A percentile compares a stretch with the other conserved stretches of the same genome.
phyloP scores from a whole-genome alignment of 2,113 vertebrate genomes.

The Xyrauchen texanus region DNA sequence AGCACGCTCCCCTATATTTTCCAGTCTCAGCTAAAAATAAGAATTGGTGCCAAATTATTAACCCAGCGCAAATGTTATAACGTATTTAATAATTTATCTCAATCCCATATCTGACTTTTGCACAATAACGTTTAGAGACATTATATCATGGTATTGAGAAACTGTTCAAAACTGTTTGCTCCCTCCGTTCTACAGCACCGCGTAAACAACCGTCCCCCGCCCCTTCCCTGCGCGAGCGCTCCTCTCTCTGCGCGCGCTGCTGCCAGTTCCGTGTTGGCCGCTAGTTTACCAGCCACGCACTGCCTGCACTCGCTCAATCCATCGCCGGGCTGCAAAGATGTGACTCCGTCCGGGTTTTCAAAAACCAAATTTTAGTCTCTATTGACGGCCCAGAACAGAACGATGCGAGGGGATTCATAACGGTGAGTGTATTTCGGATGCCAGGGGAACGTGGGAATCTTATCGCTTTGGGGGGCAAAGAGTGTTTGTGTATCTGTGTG shows the following conservation, averaged over 20 bases:
- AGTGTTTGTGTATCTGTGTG: not conserved
- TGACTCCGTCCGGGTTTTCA: slow-evolving; percentile 6
- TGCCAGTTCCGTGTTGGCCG: slow-evolving; percentile 39
- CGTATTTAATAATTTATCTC: too few relatives aligned
- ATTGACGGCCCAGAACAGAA: not conserved
- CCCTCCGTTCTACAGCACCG: not conserved
- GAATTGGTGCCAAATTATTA: too few relatives aligned
- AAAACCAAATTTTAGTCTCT: not conserved
- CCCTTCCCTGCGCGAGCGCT: slow-evolving; percentile 32
- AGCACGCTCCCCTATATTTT: not conserved
- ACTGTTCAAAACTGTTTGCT: not conserved
- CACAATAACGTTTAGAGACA: not conserved
- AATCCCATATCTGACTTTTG: too few relatives aligned
- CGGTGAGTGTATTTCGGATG: slow-evolving; percentile 39
- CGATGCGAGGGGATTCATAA: not conserved
- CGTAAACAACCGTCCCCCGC: slow-evolving; percentile 49
- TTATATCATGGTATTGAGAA: not conserved
- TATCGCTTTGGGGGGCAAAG: slow-evolving; percentile 2
- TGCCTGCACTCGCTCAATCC: slow-evolving; percentile 43
- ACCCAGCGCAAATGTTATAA: too few relatives aligned
- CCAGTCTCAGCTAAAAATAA: too few relatives aligned
- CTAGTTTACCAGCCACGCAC: slow-evolving; percentile 37
- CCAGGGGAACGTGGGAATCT: slow-evolving; percentile 11
- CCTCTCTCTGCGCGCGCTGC: slow-evolving; percentile 25
- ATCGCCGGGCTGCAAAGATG: slow-evolving; percentile 16